Evolutionary conservation across 2,113 vertebrate species (phyloP).

Genomic region (Setophaga kirtlandii): DNA sequence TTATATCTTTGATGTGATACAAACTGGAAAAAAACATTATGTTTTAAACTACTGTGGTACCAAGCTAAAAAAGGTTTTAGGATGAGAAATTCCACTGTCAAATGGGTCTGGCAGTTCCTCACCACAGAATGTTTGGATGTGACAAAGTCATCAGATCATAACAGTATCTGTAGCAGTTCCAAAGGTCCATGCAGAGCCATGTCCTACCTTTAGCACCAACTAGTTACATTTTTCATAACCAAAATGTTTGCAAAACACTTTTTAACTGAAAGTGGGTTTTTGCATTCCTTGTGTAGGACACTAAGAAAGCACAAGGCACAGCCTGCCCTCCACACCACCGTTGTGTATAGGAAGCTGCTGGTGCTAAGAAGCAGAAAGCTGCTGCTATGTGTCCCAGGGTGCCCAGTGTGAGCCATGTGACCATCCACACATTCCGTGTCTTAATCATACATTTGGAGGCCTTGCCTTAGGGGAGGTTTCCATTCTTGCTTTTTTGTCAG

Average conservation of each 20-base stretch:
- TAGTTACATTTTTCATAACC: not conserved
- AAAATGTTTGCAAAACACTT: not conserved
- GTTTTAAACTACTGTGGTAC: not conserved
- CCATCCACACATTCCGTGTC: not conserved
- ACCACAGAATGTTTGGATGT: not conserved
- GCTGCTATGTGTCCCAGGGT: fast-evolving
- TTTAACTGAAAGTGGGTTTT: not conserved
- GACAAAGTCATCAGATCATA: not conserved
- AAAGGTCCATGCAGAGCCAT: not conserved
- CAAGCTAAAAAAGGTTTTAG: not conserved
- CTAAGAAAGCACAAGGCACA: not conserved
- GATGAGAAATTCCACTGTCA: not conserved
- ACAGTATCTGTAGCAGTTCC: not conserved
- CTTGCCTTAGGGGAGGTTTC: not conserved
- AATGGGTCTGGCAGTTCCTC: not conserved
- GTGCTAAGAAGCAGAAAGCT: not conserved
- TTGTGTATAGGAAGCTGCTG: not conserved
- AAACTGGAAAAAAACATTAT: not conserved
- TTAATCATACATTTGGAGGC: not conserved
- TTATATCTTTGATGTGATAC: not conserved
- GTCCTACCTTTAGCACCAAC: not conserved
- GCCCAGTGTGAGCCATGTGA: fast-evolving
- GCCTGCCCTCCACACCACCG: not conserved
- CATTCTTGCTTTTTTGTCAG: not conserved
- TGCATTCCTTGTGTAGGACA: not conserved